phyloP scores from a whole-genome alignment of 1,140 invertebrate species.

The Leptopilina boulardi region DNA sequence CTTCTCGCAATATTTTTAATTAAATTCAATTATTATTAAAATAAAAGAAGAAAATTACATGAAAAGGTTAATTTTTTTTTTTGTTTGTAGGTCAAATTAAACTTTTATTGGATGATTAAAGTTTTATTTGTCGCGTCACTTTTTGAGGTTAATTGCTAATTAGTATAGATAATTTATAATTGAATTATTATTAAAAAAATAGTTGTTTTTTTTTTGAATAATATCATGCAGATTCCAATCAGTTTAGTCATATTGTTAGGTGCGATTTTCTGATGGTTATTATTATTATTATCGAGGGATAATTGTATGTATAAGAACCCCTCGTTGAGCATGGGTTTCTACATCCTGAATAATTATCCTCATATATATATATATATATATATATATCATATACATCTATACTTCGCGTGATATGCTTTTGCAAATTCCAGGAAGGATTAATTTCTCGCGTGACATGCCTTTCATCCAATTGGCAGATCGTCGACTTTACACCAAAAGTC shows the following conservation, averaged over 20 bases:
- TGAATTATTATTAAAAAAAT: neutral
- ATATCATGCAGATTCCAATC: conserved; percentile 3
- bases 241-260: conserved; percentile 6
- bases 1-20: too few relatives aligned
- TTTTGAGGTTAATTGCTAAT: neutral
- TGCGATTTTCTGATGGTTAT: neutral
- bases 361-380: too few relatives aligned
- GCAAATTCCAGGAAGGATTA: conserved; percentile 32
- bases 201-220: neutral
- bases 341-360: conserved; percentile 28
- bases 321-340: conserved; percentile 27
- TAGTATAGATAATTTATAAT: neutral
- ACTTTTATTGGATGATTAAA: too few relatives aligned
- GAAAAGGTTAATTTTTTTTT: too few relatives aligned
- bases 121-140: neutral
- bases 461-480: conserved; percentile 25
- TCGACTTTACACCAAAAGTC: conserved; percentile 19
- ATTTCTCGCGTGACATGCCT: conserved; percentile 31
- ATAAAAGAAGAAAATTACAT: too few relatives aligned
- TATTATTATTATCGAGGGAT: conserved; percentile 32
- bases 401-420: conserved; percentile 28
- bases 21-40: too few relatives aligned
- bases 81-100: too few relatives aligned
- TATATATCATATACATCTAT: too few relatives aligned
- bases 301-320: conserved; percentile 9